Base-by-base conservation (phyloP, 2,113 vertebrate genomes). In the Illadopsis cleaveri region DNA sequence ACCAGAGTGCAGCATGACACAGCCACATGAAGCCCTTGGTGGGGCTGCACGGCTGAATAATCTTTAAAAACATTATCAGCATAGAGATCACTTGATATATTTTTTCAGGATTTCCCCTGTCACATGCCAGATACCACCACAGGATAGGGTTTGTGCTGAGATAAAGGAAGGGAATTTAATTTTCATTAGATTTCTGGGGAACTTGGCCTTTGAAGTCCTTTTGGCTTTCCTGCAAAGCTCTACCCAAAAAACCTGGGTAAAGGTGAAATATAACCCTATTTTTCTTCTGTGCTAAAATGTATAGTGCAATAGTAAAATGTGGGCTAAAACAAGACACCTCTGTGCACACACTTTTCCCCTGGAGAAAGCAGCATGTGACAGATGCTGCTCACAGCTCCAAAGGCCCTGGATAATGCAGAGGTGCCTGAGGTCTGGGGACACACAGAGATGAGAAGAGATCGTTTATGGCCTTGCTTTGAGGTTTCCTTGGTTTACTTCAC, bases 61-160 rank as follows among this genome's bases (percentile, higher is more conserved):
- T 83, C 62, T 77, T 88, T 77, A 17, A 77, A 88, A 80, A 57
- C 62, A 15, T 57, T 82, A 82, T 69, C 92, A 86, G 87, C 87
- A n/a, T 1, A 31, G 44, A 64, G 81, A 89, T 95, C 82, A 72
- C 82, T 93, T 86, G 84, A 92, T 94, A 60, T 66, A 73, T 65
- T 80, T 87, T 80, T 94, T 50, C 51, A 73, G 86, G 85, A 66
- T 90, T 94, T 92, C 65, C 86, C 70, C 85, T 0, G 0, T 96
- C 89, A 78, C 88, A 85, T 76, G 86, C 90, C 76, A 73, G 82
- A 58, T 57, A 22, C 23, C 57, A 82, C 90, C 18, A 6, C 79
- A 92, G 88, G 88, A 77, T 42, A 61, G 81, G 65, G 37, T 90
- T 92, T 92, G 71, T 72, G 56, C 86, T 44, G 82, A 96, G 86